These are phyloP conservation scores for Fistularia tabacaria DNA, from an alignment of 2,797 vertebrate species.

Conservation along the genomic window DNA sequence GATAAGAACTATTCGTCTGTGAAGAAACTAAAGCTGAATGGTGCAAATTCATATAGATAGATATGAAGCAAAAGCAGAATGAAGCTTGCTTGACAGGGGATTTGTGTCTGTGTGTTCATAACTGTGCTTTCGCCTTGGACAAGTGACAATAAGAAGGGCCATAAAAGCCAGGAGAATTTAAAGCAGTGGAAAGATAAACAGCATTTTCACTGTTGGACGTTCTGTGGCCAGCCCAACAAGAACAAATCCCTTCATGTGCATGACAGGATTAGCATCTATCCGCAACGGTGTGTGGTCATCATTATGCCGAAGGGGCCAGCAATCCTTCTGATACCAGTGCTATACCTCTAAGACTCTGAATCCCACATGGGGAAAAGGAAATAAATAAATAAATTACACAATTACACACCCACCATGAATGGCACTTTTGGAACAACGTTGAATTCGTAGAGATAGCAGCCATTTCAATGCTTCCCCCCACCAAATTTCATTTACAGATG, in stretches of 20 bases:
- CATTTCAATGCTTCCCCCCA: constrained; percentile 36
- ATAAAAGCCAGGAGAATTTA: constrained; percentile 57
- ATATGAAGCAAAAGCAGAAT: constrained; percentile 24
- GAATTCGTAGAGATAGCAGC: constrained; percentile 43
- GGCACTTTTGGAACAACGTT: background rate
- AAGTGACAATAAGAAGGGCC: too few relatives aligned
- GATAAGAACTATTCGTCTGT: constrained; percentile 18
- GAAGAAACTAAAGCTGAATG: constrained; percentile 3
- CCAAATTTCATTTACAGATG: constrained; percentile 50
- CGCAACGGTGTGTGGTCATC: constrained; percentile 43
- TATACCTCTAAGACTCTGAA: constrained; percentile 25
- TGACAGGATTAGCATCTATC: constrained; percentile 62
- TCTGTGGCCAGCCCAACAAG: constrained; percentile 58
- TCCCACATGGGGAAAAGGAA: constrained; percentile 27
- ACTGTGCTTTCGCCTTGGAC: constrained; percentile 43
- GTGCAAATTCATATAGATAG: constrained; percentile 2
- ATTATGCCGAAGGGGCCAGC: constrained; percentile 43
- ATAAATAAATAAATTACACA: constrained; percentile 24
- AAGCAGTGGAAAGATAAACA: constrained; percentile 73
- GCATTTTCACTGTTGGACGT: constrained; percentile 55
- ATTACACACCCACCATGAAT: constrained; percentile 44
- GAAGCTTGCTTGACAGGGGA: constrained; percentile 10
- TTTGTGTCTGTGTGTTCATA: background rate
- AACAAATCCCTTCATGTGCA: constrained; percentile 73
- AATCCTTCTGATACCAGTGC: constrained; percentile 44